These are phyloP conservation scores for Otolemur garnettii DNA, from an alignment of 2,113 vertebrate genomes.

Conservation along the genomic window DNA sequence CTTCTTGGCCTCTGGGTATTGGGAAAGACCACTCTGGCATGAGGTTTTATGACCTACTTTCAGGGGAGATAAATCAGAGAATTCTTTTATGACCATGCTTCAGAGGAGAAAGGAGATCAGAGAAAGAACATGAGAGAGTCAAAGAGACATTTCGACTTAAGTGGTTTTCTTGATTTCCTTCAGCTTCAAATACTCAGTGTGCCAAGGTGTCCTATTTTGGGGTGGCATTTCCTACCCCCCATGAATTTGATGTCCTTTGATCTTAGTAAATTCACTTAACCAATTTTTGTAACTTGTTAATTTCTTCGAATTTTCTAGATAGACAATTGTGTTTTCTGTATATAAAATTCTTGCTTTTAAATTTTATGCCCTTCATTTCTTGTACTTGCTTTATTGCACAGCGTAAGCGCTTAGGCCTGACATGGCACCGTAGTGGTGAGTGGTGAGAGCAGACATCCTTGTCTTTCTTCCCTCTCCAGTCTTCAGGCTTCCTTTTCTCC, in stretches of 20 bases:
- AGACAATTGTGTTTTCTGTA: neutral
- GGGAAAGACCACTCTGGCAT: neutral
- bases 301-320: neutral
- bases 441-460: neutral
- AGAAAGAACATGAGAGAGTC: neutral
- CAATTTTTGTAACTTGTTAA: neutral
- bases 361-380: neutral
- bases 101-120: neutral
- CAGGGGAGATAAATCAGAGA: neutral
- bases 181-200: neutral
- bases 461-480: no score
- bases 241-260: neutral
- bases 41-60: neutral
- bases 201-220: neutral
- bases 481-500: neutral
- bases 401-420: neutral
- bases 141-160: neutral
- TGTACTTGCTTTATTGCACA: neutral
- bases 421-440: neutral
- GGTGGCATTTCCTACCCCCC: neutral
- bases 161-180: neutral
- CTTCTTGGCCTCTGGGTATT: neutral
- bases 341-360: neutral
- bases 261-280: neutral
- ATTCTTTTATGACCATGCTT: neutral